A percentile compares a stretch with the other conserved stretches of the same genome.
Evolutionary conservation across 2,888 invertebrate species (phyloP).

Genomic region (Saturnia pavonia): DNA sequence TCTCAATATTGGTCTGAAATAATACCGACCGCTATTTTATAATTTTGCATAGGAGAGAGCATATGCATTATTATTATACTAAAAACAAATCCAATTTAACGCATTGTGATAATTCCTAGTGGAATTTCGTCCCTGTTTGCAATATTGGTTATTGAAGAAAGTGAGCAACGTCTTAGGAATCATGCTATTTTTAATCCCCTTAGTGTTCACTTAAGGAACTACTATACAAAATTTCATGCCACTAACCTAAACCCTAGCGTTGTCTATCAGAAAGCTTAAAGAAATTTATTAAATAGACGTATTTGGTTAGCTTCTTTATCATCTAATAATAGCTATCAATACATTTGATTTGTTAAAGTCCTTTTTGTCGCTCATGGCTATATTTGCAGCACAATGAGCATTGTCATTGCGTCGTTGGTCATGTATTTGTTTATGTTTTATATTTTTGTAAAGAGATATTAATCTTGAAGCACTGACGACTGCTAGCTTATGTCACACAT

Average conservation of each 20-base stretch:
- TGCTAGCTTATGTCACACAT: neutral
- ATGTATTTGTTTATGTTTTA: conserved; percentile 1
- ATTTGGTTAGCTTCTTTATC: too few relatives aligned
- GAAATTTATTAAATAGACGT: too few relatives aligned
- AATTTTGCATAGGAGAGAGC: neutral
- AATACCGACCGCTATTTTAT: neutral
- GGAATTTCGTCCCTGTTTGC: neutral
- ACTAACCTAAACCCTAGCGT: too few relatives aligned
- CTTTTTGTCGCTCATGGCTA: neutral
- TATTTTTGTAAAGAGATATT: neutral
- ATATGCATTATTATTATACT: neutral
- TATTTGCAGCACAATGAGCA: conserved; percentile 1
- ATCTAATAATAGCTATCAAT: neutral
- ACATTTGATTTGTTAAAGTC: neutral
- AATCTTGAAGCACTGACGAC: neutral
- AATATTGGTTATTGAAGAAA: neutral
- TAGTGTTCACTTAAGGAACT: too few relatives aligned
- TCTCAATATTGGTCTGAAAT: neutral
- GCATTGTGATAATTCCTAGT: neutral
- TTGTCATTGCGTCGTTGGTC: neutral
- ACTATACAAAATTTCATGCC: too few relatives aligned
- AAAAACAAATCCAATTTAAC: neutral
- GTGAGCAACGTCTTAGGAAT: neutral
- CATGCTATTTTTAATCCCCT: too few relatives aligned
- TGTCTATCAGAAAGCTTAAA: too few relatives aligned